Evolutionary conservation across 1,140 invertebrate genomes (phyloP).

Genomic region (Heliconius melpomene): DNA sequence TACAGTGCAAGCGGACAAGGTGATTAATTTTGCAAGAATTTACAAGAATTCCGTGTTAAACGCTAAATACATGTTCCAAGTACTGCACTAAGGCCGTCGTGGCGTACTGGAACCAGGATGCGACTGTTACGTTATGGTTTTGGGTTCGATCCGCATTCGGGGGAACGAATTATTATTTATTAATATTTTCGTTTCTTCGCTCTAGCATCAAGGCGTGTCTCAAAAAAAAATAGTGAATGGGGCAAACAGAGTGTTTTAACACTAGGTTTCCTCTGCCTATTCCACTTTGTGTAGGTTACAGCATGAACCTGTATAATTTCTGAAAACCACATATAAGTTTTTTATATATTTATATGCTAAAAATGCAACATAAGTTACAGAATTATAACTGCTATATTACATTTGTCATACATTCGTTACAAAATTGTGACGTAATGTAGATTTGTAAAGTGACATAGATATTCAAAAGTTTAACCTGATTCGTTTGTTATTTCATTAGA

Average conservation of each 20-base stretch:
- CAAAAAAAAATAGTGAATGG: too few relatives aligned
- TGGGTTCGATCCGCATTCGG: too few relatives aligned
- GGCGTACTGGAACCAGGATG: too few relatives aligned
- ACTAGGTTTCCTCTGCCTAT: too few relatives aligned
- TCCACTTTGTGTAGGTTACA: too few relatives aligned
- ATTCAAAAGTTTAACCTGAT: conserved; percentile 7
- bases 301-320: too few relatives aligned
- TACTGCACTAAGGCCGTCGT: background rate
- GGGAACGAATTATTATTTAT: too few relatives aligned
- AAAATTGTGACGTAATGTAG: background rate
- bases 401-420: conserved; percentile 7
- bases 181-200: too few relatives aligned
- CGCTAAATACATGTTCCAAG: background rate
- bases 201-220: too few relatives aligned
- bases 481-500: conserved; percentile 16
- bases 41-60: background rate
- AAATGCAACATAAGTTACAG: background rate
- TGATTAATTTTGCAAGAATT: conserved; percentile 3
- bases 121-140: too few relatives aligned
- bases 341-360: background rate
- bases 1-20: background rate
- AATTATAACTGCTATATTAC: background rate
- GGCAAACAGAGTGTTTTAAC: too few relatives aligned
- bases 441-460: conserved; percentile 6
- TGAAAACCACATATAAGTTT: too few relatives aligned